phyloP scores from a whole-genome alignment of 2,113 vertebrate species.

The Hucho hucho region DNA sequence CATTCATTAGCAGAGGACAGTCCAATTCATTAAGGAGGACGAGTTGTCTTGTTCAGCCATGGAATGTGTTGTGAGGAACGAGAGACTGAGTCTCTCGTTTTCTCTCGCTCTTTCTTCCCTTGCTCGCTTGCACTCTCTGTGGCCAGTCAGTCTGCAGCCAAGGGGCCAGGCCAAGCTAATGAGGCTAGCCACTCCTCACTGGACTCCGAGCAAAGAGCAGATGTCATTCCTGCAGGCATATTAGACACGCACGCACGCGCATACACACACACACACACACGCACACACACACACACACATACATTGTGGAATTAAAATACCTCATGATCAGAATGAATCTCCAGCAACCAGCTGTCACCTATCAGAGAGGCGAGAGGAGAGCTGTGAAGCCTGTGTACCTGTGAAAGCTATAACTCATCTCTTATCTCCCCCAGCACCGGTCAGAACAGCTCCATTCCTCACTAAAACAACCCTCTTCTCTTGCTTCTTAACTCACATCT shows the following conservation, averaged over 20 bases:
- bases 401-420: constrained; percentile 1
- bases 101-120: constrained; percentile 20
- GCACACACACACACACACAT: background rate
- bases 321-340: no score
- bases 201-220: background rate
- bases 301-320: background rate
- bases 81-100: background rate
- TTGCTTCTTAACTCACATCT: background rate
- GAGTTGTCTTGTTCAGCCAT: constrained; percentile 32
- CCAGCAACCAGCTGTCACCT: background rate
- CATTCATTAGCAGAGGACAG: constrained; percentile 67
- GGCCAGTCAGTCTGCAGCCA: background rate
- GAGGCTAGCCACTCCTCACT: background rate
- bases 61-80: constrained; percentile 13
- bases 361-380: constrained; percentile 24
- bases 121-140: background rate
- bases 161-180: background rate
- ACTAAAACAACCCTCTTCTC: background rate
- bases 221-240: background rate
- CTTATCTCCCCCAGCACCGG: background rate
- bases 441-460: background rate
- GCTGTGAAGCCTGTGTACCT: constrained; percentile 40
- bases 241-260: background rate
- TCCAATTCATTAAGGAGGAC: constrained; percentile 62
- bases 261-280: background rate